Evolutionary conservation across 2,888 invertebrate genomes (phyloP).

Genomic region (Drosophila paramelanica): DNA sequence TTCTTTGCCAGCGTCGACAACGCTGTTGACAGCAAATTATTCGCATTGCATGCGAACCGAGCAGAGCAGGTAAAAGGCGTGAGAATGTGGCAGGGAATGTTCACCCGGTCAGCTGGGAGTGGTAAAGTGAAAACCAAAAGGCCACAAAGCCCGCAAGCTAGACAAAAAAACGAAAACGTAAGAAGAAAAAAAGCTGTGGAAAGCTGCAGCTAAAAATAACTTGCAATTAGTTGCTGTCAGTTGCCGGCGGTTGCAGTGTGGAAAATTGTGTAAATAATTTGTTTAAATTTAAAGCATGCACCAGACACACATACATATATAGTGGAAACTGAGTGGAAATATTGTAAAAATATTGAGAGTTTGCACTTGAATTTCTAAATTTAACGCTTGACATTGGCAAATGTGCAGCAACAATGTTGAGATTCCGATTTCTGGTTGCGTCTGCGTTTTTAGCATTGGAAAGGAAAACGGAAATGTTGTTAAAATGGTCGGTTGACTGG

Average conservation of each 20-base stretch:
- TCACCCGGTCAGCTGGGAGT: no score
- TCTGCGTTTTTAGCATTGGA: conserved; percentile 1
- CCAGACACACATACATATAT: no score
- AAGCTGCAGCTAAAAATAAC: conserved; percentile 47
- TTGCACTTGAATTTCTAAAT: conserved; percentile 66
- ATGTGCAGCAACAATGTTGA: conserved; percentile 38
- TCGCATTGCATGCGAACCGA: conserved; percentile 29
- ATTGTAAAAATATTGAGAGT: conserved; percentile 39
- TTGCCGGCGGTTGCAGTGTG: conserved; percentile 19
- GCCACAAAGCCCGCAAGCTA: conserved; percentile 25
- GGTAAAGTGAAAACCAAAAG: conserved; percentile 24
- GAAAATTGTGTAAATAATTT: conserved; percentile 53
- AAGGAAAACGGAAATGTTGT: conserved; percentile 59
- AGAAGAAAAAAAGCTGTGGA: neutral
- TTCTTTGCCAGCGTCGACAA: conserved; percentile 44
- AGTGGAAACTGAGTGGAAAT: conserved; percentile 9
- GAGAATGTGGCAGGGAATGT: conserved; percentile 37
- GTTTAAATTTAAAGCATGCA: conserved; percentile 38
- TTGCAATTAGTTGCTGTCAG: conserved; percentile 75
- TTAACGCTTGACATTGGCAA: conserved; percentile 58
- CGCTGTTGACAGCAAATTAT: conserved; percentile 66
- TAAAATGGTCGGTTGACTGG: conserved; percentile 34
- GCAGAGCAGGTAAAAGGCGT: neutral
- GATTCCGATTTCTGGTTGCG: conserved; percentile 13
- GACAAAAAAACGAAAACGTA: neutral